phyloP scores from a whole-genome alignment of 2,888 invertebrate species.

The Pristionchus japonicus region DNA sequence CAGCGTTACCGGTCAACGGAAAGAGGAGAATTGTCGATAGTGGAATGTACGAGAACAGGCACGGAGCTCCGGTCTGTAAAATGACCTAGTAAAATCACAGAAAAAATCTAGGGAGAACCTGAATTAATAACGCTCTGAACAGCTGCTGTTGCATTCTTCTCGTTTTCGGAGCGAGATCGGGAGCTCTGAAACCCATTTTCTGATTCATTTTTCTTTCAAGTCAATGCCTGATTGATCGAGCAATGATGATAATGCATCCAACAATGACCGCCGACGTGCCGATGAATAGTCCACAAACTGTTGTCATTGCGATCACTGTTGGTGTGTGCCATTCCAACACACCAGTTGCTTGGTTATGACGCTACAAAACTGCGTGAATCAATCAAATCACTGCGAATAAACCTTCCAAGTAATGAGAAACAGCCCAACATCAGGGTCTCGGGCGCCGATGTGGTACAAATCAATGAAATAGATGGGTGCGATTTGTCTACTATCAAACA shows the following conservation, averaged over 20 bases:
- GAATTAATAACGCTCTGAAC: not conserved
- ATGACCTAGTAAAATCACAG: not conserved
- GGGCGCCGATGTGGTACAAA: not conserved
- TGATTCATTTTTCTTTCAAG: not conserved
- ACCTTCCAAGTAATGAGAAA: not conserved
- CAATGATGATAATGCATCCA: not conserved
- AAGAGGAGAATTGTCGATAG: not conserved
- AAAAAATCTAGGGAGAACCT: not conserved
- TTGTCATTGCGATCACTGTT: not conserved
- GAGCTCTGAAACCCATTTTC: not conserved
- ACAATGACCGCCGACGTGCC: not conserved
- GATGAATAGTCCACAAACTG: not conserved
- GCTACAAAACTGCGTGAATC: no score
- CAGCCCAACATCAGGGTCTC: not conserved
- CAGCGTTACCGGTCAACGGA: not conserved
- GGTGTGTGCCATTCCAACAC: not conserved
- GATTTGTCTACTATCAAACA: not conserved
- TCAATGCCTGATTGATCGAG: not conserved
- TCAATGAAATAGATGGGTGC: not conserved
- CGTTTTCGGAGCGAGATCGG: not conserved
- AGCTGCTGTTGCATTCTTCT: not conserved
- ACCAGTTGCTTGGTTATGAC: not conserved
- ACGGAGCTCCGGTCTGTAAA: not conserved
- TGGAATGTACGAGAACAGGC: not conserved
- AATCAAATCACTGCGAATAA: no score